A percentile compares a stretch with the other conserved stretches of the same genome.
Evolutionary conservation across 2,888 invertebrate genomes (phyloP).

Genomic region (Torymus aiolomorphi): DNA sequence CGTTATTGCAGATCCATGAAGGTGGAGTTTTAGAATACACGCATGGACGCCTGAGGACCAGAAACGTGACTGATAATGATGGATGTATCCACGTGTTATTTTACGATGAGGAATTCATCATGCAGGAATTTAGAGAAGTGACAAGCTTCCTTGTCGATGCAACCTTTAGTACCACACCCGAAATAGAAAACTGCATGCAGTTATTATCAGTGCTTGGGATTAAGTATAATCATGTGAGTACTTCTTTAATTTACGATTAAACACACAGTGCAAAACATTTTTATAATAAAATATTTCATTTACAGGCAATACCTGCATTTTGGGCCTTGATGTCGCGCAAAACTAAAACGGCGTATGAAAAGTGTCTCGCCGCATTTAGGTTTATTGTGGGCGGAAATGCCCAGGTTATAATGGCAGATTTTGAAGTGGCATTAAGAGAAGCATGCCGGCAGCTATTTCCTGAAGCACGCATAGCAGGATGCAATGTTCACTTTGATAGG

Average conservation of each 20-base stretch:
- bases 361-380: background rate
- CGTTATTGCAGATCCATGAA: background rate
- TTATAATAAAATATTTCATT: background rate
- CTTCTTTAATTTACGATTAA: no score
- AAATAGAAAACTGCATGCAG: background rate
- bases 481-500: conserved; percentile 9
- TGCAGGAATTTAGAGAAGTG: background rate
- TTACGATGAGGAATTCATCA: background rate
- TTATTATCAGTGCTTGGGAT: background rate
- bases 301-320: background rate
- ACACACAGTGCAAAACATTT: background rate
- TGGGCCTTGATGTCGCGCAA: background rate
- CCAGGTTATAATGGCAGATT: background rate
- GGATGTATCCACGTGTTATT: background rate
- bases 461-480: background rate
- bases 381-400: background rate
- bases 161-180: background rate
- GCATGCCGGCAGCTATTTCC: background rate
- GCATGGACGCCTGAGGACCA: background rate
- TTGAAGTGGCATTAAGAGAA: background rate
- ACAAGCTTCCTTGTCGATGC: background rate
- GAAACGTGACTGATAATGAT: background rate
- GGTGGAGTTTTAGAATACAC: background rate
- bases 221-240: background rate
- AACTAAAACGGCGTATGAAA: background rate